A percentile compares a stretch with the other conserved stretches of the same genome.
Evolutionary conservation across 1,140 invertebrate species (phyloP).

Genomic region (Ips nitidus): DNA sequence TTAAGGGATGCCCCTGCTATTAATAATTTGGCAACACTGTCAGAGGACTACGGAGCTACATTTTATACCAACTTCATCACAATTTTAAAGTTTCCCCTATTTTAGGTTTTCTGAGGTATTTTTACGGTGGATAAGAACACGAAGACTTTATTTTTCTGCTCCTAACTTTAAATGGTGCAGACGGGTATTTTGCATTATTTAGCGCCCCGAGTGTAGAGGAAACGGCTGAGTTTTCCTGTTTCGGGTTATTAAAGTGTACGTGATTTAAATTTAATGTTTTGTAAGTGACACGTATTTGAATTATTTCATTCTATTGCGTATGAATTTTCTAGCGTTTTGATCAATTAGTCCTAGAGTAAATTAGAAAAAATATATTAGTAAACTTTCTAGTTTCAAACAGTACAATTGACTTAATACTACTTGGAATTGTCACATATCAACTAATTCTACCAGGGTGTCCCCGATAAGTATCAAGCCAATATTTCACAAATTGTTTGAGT

Average conservation of each 20-base stretch:
- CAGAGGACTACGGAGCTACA: conserved; percentile 7
- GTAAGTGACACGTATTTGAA: too few relatives aligned
- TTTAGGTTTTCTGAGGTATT: conserved; percentile 7
- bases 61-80: conserved; percentile 19
- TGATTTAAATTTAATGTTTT: conserved; percentile 10
- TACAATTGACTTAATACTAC: too few relatives aligned
- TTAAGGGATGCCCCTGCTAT: conserved; percentile 1
- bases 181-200: conserved; percentile 19
- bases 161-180: conserved; percentile 11
- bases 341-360: too few relatives aligned
- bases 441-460: too few relatives aligned
- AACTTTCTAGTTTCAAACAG: too few relatives aligned
- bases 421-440: too few relatives aligned
- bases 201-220: not conserved
- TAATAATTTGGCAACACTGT: conserved; percentile 29
- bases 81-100: conserved; percentile 21
- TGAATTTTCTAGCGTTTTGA: too few relatives aligned
- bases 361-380: too few relatives aligned
- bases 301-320: too few relatives aligned
- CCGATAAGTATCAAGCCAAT: too few relatives aligned
- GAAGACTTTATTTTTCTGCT: conserved; percentile 10
- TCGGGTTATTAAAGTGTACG: not conserved
- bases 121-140: conserved; percentile 9
- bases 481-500: too few relatives aligned
- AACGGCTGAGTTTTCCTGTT: conserved; percentile 2